Evolutionary conservation across 1,140 invertebrate species (phyloP).

Genomic region (Nasonia vitripennis): DNA sequence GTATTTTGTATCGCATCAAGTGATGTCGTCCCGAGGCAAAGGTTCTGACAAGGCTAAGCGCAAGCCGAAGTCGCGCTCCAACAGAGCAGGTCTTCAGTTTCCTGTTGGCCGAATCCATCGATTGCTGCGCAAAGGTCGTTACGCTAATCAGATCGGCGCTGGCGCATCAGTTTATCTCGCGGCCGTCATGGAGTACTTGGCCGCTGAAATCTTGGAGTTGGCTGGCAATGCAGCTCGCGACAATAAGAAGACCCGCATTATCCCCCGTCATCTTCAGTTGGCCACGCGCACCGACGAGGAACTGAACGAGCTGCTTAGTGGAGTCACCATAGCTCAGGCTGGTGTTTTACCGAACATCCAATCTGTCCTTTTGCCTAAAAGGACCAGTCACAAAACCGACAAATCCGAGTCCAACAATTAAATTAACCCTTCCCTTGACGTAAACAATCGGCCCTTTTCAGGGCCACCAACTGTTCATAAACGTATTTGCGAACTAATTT

Average conservation of each 20-base stretch:
- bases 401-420: background rate
- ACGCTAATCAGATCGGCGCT: conserved; percentile 70
- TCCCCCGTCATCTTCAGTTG: conserved; percentile 60
- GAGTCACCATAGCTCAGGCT: conserved; percentile 80
- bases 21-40: background rate
- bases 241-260: conserved; percentile 75
- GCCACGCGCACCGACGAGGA: conserved; percentile 86
- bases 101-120: conserved; percentile 30
- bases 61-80: background rate
- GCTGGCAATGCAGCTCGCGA: conserved; percentile 71
- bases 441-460: conserved; percentile 1
- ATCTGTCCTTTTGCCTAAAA: background rate
- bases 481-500: too few species aligned
- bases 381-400: background rate
- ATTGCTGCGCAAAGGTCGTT: conserved; percentile 39
- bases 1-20: too few species aligned
- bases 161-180: conserved; percentile 78
- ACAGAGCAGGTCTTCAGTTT: background rate
- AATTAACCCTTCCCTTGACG: background rate
- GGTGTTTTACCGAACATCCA: conserved; percentile 59
- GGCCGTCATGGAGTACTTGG: conserved; percentile 54
- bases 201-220: background rate
- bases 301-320: conserved; percentile 81
- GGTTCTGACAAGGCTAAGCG: background rate
- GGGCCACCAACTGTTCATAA: background rate